Percentiles rank a stretch among this genome's conserved stretches.
phyloP scores from a whole-genome alignment of 2,888 invertebrate species.

The Atrina japonica region DNA sequence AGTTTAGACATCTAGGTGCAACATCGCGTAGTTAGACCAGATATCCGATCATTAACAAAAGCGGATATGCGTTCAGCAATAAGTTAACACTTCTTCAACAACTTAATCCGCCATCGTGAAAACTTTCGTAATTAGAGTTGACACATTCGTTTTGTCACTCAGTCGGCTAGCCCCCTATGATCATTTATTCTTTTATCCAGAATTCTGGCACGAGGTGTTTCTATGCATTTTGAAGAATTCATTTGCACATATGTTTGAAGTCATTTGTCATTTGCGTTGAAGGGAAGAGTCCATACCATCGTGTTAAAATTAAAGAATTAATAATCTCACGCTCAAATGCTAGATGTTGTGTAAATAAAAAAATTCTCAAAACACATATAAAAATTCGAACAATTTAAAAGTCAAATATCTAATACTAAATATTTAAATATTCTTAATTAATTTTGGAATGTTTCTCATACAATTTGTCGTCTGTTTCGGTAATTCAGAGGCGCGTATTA shows the following conservation, averaged over 20 bases:
- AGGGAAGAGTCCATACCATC: not conserved
- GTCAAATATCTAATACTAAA: slow-evolving; percentile 13
- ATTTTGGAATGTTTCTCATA: not conserved
- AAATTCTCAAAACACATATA: not conserved
- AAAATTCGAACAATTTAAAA: slow-evolving; percentile 13
- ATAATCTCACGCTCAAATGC: not conserved
- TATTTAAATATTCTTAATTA: slow-evolving; percentile 16
- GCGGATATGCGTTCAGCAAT: too few species aligned
- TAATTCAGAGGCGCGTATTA: not conserved
- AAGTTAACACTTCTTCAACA: slow-evolving; percentile 20
- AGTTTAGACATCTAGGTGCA: too few species aligned
- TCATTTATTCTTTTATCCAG: slow-evolving; percentile 2
- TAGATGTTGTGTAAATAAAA: slow-evolving; percentile 5
- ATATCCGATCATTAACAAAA: too few species aligned
- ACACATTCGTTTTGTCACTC: slow-evolving; percentile 25
- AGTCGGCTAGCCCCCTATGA: slow-evolving; percentile 17
- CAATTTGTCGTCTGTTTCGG: too few species aligned
- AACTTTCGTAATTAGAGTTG: slow-evolving; percentile 24
- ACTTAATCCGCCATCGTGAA: slow-evolving; percentile 24
- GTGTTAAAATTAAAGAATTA: slow-evolving; percentile 20
- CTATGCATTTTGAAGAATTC: slow-evolving; percentile 25
- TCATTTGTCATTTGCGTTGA: slow-evolving; percentile 16
- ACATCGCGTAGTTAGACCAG: too few species aligned
- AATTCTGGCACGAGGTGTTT: slow-evolving; percentile 11
- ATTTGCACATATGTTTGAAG: slow-evolving; percentile 24